Base-by-base conservation (phyloP, 2,113 vertebrate genomes). In the Varanus komodoensis region DNA sequence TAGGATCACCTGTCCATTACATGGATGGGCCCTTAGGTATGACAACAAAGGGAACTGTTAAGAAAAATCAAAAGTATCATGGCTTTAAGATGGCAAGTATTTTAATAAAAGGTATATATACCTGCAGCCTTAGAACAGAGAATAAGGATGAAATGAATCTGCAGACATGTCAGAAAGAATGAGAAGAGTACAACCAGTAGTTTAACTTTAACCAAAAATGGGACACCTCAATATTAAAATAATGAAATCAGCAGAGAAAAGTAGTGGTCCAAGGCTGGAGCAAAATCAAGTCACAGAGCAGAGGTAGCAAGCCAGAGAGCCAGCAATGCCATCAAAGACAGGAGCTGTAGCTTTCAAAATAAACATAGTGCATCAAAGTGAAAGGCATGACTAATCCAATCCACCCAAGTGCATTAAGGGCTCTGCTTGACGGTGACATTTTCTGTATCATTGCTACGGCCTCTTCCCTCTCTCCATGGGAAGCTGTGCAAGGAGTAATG, bases 361-460 rank as follows among this genome's bases (percentile, higher is more conserved):
- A 93, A 95, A 95, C 94, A 91, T 91, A 87, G 92, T 94, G 93
- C 93, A 96, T 44, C 93, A 92, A 94, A 95, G 94, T 93, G 83
- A 91, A 91, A 93, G 94, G 93, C 94, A 95, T 93, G 92, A 93
- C 90, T 93, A 90, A 92, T 95, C 91, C 87, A 57, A 91, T 87
- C 87, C 81, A 61, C 91, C 83, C 94, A 90, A 94, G 86, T 93
- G 92, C 88, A 64, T 89, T 86, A 77, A 3, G 32, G 86, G 91
- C n/a, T 92, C 89, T 80, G 78, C 92, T 69, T 0, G 0, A 88
- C 8, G 92, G 92, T 91, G 93, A 93, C 75, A 90, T 85, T 86
- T 61, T 0, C 87, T 80, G 87, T 87, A 91, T 91, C 92, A 93
- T 71, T 68, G 85, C 82, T 93, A 92, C 89, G 94, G 90, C 93